Percentiles rank a stretch among this genome's conserved stretches.
phyloP scores from a whole-genome alignment of 2,113 vertebrate species.

The Xiphophorus maculatus region DNA sequence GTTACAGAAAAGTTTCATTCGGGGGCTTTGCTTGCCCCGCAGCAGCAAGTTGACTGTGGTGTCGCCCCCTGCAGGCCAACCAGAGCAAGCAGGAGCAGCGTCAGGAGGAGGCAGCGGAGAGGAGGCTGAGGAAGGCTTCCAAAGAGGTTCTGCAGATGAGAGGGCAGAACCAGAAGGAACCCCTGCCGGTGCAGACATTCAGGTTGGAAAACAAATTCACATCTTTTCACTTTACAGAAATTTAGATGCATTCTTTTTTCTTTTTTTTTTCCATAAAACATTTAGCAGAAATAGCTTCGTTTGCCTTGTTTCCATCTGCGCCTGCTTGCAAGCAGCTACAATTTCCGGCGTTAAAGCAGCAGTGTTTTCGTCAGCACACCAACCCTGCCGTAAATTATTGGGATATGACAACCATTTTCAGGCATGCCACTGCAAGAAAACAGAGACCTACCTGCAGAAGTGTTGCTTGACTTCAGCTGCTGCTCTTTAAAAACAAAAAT shows the following conservation, averaged over 20 bases:
- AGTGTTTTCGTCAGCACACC: background rate
- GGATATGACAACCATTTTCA: background rate
- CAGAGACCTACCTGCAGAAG: no score
- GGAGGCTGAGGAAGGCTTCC: constrained; percentile 94
- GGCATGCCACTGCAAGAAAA: background rate
- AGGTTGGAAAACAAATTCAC: constrained; percentile 75
- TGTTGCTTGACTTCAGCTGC: no score
- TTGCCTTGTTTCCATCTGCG: no score
- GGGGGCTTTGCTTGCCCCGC: no score
- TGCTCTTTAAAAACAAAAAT: no score
- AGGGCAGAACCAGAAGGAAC: constrained; percentile 92
- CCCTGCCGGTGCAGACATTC: constrained; percentile 95
- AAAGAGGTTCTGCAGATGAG: constrained; percentile 94
- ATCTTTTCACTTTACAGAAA: no score
- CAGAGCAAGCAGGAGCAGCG: constrained; percentile 93
- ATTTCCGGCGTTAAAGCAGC: background rate
- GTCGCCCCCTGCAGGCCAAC: constrained; percentile 78
- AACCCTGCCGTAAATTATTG: background rate
- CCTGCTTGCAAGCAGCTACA: no score
- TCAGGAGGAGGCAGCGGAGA: constrained; percentile 93
- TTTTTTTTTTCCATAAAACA: no score
- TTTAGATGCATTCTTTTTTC: no score
- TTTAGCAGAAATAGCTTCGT: no score
- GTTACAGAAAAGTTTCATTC: no score
- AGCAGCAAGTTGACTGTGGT: background rate